phyloP scores from a whole-genome alignment of 2,113 vertebrate genomes.

The Corythornis cristatus region DNA sequence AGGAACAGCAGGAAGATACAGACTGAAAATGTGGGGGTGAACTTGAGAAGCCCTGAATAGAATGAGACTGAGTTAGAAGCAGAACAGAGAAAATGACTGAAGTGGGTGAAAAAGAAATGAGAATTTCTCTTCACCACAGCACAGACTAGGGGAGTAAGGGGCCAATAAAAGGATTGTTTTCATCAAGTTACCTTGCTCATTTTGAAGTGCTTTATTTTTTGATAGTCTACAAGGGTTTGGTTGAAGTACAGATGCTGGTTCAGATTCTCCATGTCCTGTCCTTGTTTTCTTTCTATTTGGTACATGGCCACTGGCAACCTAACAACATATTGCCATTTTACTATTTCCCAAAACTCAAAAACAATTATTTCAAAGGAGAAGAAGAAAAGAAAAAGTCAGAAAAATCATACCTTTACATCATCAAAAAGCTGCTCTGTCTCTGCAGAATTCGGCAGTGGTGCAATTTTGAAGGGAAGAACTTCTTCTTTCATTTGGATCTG shows the following conservation, averaged over 20 bases:
- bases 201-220: constrained; percentile 69
- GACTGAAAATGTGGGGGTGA: not conserved
- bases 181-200: constrained; percentile 71
- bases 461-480: constrained; percentile 65
- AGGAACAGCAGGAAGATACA: not conserved
- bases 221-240: constrained; percentile 80
- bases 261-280: constrained; percentile 70
- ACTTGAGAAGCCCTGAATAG: not conserved
- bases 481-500: constrained; percentile 70
- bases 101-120: not conserved
- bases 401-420: constrained; percentile 70
- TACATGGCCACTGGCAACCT: constrained; percentile 73
- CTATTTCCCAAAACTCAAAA: constrained; percentile 12
- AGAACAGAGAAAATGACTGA: not conserved
- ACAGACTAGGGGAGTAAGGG: not conserved
- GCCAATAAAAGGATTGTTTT: not conserved
- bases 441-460: constrained; percentile 20
- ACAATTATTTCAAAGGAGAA: not conserved
- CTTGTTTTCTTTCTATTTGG: constrained; percentile 73
- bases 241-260: constrained; percentile 83
- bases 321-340: constrained; percentile 66
- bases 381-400: not conserved
- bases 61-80: not conserved
- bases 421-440: constrained; percentile 68
- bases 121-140: not conserved